Evolutionary conservation across 2,888 invertebrate species (phyloP).

Genomic region (Coecobrya sp.): DNA sequence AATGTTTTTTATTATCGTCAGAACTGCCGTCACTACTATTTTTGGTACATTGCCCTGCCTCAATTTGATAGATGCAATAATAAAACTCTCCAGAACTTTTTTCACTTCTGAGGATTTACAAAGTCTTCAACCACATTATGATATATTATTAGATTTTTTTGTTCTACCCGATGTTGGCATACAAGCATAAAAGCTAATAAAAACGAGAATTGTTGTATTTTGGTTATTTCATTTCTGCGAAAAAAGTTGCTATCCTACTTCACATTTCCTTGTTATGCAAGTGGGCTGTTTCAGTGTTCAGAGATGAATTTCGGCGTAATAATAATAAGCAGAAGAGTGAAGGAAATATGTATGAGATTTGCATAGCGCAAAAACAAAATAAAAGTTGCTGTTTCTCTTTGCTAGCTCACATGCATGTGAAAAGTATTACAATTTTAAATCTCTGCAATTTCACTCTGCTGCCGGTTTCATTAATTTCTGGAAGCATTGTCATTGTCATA

Average conservation of each 20-base stretch:
- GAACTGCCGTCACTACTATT: background rate
- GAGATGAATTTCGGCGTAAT: background rate
- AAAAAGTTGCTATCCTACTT: no score
- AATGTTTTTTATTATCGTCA: background rate
- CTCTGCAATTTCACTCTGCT: background rate
- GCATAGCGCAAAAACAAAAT: conserved; percentile 13
- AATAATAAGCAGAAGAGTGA: background rate
- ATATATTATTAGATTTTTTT: no score
- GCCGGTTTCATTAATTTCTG: conserved; percentile 45
- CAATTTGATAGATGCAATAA: conserved; percentile 39
- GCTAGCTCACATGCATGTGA: background rate
- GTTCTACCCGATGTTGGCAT: no score
- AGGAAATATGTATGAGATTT: conserved; percentile 10
- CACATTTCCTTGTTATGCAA: no score
- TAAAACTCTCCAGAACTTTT: conserved; percentile 39
- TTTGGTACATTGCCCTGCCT: conserved; percentile 35
- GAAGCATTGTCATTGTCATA: conserved; percentile 1
- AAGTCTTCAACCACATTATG: conserved; percentile 46
- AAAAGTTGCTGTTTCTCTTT: background rate
- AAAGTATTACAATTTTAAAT: conserved; percentile 28
- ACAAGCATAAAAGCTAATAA: no score
- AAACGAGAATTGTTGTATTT: no score
- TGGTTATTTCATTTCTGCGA: no score
- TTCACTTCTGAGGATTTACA: background rate
- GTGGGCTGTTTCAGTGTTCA: background rate